A percentile compares a stretch with the other conserved stretches of the same genome.
Evolutionary conservation across 2,888 invertebrate species (phyloP).

Genomic region (Uloborus plumipes): DNA sequence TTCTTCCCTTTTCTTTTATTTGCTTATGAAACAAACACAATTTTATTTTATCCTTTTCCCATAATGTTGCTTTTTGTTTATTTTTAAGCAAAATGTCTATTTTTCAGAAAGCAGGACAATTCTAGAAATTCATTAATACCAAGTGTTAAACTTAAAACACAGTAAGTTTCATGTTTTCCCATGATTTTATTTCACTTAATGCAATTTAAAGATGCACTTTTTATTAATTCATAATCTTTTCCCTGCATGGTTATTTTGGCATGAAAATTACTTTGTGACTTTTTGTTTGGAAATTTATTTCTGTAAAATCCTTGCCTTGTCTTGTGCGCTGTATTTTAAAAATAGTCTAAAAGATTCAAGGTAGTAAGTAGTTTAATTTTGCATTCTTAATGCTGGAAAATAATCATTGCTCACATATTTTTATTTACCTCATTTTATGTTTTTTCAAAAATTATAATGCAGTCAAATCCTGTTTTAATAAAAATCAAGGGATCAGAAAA

Average conservation of each 20-base stretch:
- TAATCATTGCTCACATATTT: too few species aligned
- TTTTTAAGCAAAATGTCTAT: slow-evolving; percentile 13
- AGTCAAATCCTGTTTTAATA: too few species aligned
- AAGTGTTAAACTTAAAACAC: not conserved
- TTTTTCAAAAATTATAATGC: too few species aligned
- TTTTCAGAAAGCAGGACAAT: slow-evolving; percentile 21
- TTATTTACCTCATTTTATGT: too few species aligned
- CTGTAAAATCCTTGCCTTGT: too few species aligned
- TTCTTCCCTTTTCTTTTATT: not conserved
- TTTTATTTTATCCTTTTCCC: not conserved
- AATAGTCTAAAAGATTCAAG: too few species aligned
- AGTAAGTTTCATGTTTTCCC: not conserved
- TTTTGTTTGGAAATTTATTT: not conserved
- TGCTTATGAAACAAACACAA: not conserved
- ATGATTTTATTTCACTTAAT: not conserved
- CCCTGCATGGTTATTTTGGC: not conserved
- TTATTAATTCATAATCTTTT: not conserved
- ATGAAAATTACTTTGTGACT: not conserved
- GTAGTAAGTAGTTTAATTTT: too few species aligned
- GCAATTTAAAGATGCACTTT: too few species aligned
- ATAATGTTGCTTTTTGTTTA: slow-evolving; percentile 3
- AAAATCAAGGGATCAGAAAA: too few species aligned
- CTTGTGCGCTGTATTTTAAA: too few species aligned
- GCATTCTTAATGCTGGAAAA: too few species aligned
- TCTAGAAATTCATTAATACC: slow-evolving; percentile 17